Conservation (phyloP, 1,140 invertebrate species). For the Forficula auricularia region DNA sequence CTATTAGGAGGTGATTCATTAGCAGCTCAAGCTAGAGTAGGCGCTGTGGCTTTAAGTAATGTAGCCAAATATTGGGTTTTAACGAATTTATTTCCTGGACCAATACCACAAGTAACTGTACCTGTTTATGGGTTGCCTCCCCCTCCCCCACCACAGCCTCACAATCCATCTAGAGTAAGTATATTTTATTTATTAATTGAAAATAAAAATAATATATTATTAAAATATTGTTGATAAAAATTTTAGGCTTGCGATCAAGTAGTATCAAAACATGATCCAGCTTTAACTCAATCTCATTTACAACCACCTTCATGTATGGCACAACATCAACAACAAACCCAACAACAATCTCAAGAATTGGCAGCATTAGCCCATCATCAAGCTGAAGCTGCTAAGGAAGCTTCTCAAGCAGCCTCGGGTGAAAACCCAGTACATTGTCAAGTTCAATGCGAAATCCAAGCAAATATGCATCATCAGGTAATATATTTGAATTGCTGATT, state of each 20-base stretch:
- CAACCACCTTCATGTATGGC: conserved; percentile 14
- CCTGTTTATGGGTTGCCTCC: conserved; percentile 10
- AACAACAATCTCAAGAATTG: conserved; percentile 17
- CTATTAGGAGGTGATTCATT: too few relatives aligned
- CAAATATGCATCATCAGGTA: not conserved
- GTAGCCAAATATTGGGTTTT: conserved; percentile 48
- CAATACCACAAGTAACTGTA: conserved; percentile 38
- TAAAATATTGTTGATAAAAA: too few relatives aligned
- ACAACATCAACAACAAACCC: conserved; percentile 25
- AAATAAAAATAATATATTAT: not conserved
- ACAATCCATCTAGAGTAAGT: conserved; percentile 12
- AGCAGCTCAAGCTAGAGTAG: conserved; percentile 19
- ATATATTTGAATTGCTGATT: too few relatives aligned
- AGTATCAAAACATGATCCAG: too few relatives aligned
- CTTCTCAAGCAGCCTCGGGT: not conserved
- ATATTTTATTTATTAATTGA: not conserved
- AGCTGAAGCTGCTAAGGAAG: too few relatives aligned
- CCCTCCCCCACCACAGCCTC: conserved; percentile 25
- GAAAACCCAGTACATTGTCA: conserved; percentile 3
- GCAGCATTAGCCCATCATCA: not conserved
- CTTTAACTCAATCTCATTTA: too few relatives aligned
- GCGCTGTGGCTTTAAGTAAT: conserved; percentile 33
- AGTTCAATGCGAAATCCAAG: conserved; percentile 4
- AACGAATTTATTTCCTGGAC: conserved; percentile 42
- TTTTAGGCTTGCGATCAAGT: too few relatives aligned